Conservation (phyloP, 2,113 vertebrate species). For the Balaeniceps rex region DNA sequence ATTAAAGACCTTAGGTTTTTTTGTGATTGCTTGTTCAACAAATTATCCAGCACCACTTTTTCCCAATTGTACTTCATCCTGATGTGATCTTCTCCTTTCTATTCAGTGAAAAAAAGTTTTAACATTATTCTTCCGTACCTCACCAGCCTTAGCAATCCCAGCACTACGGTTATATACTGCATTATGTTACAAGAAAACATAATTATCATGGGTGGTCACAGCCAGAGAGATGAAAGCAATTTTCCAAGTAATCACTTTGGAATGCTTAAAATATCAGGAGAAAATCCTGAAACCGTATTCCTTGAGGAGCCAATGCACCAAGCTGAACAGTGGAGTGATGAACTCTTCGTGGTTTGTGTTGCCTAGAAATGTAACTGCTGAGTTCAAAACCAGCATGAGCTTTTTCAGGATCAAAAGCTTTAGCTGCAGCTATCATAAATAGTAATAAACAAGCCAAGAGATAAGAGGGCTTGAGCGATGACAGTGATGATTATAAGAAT, state of each 20-base stretch:
- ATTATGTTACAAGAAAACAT: not conserved
- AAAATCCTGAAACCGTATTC: not conserved
- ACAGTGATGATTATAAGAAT: not conserved
- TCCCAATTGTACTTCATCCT: not conserved
- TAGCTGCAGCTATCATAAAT: not conserved
- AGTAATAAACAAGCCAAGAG: not conserved
- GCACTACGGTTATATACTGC: not conserved
- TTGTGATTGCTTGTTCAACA: not conserved
- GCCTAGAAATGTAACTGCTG: not conserved
- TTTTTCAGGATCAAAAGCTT: conserved; percentile 25
- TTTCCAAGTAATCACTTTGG: not conserved
- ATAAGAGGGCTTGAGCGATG: not conserved
- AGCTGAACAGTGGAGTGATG: not conserved
- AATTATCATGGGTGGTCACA: not conserved
- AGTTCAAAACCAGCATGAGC: not conserved
- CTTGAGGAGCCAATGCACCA: not conserved
- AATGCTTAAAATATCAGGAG: not conserved
- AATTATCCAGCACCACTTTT: not conserved
- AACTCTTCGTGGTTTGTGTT: not conserved
- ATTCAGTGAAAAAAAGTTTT: not conserved
- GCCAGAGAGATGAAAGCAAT: not conserved
- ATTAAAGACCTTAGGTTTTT: not conserved
- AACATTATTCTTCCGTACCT: not conserved
- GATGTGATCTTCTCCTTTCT: not conserved
- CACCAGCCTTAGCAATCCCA: not conserved